These are phyloP conservation scores for Pseudomugil gertrudae DNA, from an alignment of 2,797 vertebrate species.

Conservation along the genomic window DNA sequence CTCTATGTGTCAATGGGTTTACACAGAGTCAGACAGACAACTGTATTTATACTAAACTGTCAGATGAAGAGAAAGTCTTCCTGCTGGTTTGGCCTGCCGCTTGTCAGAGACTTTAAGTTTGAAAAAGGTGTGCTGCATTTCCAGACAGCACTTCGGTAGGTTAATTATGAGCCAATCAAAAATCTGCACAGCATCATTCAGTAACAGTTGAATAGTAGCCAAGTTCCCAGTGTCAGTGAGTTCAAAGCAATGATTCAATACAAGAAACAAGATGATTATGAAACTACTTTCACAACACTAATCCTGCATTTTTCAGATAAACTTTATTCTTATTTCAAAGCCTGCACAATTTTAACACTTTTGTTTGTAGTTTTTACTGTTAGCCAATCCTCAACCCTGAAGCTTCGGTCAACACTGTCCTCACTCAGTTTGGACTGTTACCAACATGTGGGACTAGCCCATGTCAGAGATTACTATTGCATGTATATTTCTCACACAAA, in stretches of 20 bases:
- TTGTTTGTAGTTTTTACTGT: not conserved
- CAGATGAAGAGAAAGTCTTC: too few species aligned
- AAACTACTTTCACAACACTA: not conserved
- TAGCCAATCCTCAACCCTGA: not conserved
- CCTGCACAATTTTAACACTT: not conserved
- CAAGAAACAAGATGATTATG: not conserved
- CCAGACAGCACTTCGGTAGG: not conserved
- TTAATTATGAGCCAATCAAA: not conserved
- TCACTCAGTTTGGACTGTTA: not conserved
- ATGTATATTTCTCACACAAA: constrained; percentile 31
- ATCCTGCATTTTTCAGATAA: not conserved
- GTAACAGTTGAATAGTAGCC: not conserved
- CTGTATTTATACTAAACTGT: too few species aligned
- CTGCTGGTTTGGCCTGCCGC: not conserved
- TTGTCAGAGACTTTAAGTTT: not conserved
- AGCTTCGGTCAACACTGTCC: not conserved
- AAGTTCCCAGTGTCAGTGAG: not conserved
- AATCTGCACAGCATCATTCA: not conserved
- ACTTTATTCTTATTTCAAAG: not conserved
- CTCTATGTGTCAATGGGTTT: too few species aligned
- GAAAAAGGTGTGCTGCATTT: not conserved
- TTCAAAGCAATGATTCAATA: not conserved
- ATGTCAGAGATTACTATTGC: constrained; percentile 25
- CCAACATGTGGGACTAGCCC: constrained; percentile 30
- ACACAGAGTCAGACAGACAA: too few species aligned